phyloP scores from a whole-genome alignment of 2,888 invertebrate genomes.

The Philonicus albiceps region DNA sequence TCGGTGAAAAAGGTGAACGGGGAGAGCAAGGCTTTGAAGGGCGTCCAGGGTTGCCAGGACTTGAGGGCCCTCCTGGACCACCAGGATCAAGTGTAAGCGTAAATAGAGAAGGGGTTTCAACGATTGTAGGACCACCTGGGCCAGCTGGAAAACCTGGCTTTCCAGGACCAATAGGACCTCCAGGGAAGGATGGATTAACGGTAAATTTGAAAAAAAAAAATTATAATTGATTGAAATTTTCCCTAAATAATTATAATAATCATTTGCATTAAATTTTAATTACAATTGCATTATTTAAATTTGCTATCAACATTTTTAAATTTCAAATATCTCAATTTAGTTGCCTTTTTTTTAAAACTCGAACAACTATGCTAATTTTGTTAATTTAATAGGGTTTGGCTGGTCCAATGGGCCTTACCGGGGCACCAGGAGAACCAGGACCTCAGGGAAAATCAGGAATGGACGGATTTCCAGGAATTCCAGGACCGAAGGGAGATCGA shows the following conservation, averaged over 20 bases:
- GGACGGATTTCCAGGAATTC: constrained; percentile 70
- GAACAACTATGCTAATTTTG: too few species aligned
- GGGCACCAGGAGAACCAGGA: constrained; percentile 67
- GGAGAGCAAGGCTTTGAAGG: constrained; percentile 68
- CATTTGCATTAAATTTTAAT: too few species aligned
- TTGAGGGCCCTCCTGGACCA: constrained; percentile 67
- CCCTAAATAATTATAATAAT: too few species aligned
- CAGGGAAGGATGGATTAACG: constrained; percentile 60
- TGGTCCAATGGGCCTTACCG: constrained; percentile 75
- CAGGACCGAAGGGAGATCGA: constrained; percentile 67
- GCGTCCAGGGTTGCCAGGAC: constrained; percentile 67
- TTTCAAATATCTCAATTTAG: too few species aligned
- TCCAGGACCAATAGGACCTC: constrained; percentile 65
- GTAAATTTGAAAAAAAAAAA: background rate
- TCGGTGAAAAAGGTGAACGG: constrained; percentile 63
- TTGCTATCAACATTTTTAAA: too few species aligned
- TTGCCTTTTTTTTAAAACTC: too few species aligned
- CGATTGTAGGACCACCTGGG: constrained; percentile 65
- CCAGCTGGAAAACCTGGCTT: constrained; percentile 73
- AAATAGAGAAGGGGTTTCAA: constrained; percentile 62
- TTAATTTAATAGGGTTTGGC: background rate
- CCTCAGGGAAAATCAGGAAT: constrained; percentile 70
- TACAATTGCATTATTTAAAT: too few species aligned
- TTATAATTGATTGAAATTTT: too few species aligned
- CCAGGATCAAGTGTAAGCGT: constrained; percentile 65